These are phyloP conservation scores for Brachylomia viminalis DNA, from an alignment of 2,888 invertebrate species.

Conservation along the genomic window DNA sequence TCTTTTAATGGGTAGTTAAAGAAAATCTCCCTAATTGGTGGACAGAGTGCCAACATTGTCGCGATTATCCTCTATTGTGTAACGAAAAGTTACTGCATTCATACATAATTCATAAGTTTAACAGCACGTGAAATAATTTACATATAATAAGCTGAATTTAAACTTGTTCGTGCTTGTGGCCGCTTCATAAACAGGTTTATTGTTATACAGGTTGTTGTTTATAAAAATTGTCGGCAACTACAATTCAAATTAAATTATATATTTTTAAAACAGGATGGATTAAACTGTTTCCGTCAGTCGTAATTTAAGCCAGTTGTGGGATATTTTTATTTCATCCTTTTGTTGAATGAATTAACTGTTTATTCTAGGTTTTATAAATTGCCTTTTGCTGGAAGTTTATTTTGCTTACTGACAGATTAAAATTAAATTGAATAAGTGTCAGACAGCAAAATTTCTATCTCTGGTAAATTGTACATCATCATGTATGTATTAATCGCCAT, in stretches of 20 bases:
- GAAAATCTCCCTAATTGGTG: constrained; percentile 82
- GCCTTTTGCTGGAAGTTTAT: background rate
- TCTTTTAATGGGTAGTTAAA: constrained; percentile 84
- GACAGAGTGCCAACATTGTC: constrained; percentile 75
- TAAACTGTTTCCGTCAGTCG: constrained; percentile 39
- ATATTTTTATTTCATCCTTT: constrained; percentile 9
- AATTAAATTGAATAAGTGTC: background rate
- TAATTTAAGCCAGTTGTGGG: constrained; percentile 31
- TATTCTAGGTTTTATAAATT: constrained; percentile 37
- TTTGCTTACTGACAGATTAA: background rate
- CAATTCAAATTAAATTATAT: constrained; percentile 46
- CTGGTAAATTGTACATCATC: background rate
- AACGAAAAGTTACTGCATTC: constrained; percentile 70
- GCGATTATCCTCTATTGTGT: constrained; percentile 68
- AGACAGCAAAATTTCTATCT: background rate
- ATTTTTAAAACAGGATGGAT: constrained; percentile 45
- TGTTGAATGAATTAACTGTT: constrained; percentile 15
- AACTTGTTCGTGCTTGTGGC: constrained; percentile 45
- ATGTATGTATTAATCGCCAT: background rate
- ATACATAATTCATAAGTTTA: constrained; percentile 73
- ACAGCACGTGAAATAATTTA: constrained; percentile 64
- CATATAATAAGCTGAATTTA: constrained; percentile 60
- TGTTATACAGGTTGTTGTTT: no score
- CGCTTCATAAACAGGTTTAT: constrained; percentile 40
- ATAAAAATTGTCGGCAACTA: constrained; percentile 51